These are phyloP conservation scores for Drosophila serrata DNA, from an alignment of 1,140 invertebrate species.

Conservation along the genomic window DNA sequence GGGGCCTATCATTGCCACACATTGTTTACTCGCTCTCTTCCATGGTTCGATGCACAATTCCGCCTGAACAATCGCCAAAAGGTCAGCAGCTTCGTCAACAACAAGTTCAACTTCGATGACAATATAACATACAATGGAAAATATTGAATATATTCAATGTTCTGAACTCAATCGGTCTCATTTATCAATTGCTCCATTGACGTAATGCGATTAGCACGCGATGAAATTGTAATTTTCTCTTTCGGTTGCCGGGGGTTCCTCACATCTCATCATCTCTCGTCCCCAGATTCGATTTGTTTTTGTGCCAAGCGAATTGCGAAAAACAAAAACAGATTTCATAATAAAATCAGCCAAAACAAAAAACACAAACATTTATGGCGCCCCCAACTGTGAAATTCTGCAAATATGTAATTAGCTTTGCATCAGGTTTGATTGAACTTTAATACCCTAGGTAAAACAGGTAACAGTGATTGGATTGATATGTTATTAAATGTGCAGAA, in stretches of 20 bases:
- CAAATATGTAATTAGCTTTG: constrained; percentile 29
- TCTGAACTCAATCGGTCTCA: not conserved
- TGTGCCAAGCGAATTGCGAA: constrained; percentile 32
- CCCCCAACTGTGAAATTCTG: not conserved
- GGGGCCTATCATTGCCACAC: not conserved
- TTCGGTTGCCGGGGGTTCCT: constrained; percentile 27
- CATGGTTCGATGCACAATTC: constrained; percentile 17
- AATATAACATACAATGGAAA: constrained; percentile 11
- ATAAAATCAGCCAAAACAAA: constrained; percentile 32
- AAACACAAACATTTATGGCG: constrained; percentile 17
- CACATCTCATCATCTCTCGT: not conserved
- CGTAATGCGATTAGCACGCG: constrained; percentile 67
- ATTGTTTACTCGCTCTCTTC: constrained; percentile 27
- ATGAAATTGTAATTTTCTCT: constrained; percentile 53
- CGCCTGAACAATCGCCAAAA: constrained; percentile 26
- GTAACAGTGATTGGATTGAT: constrained; percentile 16
- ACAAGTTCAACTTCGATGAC: constrained; percentile 54
- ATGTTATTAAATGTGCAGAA: constrained; percentile 5
- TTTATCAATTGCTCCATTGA: constrained; percentile 73
- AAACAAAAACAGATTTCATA: constrained; percentile 54
- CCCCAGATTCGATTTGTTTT: constrained; percentile 9
- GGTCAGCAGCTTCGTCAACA: constrained; percentile 55
- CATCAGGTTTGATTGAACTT: constrained; percentile 20
- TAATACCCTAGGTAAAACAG: not conserved
- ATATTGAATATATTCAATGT: constrained; percentile 4